These are phyloP conservation scores for Charadrius vociferus DNA, from an alignment of 2,113 vertebrate species.

Conservation along the genomic window DNA sequence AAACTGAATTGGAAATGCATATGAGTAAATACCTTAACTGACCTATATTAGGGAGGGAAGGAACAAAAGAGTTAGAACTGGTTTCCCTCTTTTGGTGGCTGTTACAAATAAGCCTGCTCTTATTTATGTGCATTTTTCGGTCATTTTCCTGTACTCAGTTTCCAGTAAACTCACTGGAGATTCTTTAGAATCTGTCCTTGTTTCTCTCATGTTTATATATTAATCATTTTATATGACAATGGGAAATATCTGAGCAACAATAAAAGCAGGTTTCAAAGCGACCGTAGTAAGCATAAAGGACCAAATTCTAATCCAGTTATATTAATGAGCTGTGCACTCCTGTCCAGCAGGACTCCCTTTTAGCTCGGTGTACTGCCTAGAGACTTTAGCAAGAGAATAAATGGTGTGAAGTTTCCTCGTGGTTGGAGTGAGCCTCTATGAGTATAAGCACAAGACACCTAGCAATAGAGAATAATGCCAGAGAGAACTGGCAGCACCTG, in stretches of 20 bases:
- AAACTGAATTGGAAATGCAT: not conserved
- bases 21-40: not conserved
- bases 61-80: not conserved
- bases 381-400: not conserved
- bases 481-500: not conserved
- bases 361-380: not conserved
- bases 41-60: not conserved
- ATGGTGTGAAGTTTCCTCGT: not conserved
- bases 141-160: not conserved
- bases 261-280: not conserved
- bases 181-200: not conserved
- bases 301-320: not conserved
- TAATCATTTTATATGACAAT: conserved; percentile 7
- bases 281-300: not conserved
- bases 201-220: conserved; percentile 29
- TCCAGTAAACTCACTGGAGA: not conserved
- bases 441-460: not conserved
- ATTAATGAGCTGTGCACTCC: not conserved
- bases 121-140: not conserved
- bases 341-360: not conserved
- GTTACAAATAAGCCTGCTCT: not conserved
- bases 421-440: not conserved
- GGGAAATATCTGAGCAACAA: not conserved
- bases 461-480: not conserved
- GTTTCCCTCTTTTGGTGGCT: not conserved